Evolutionary conservation across 2,888 invertebrate species (phyloP), one percentile per base, ranked within the genome.

Genomic region (Diogma glabrata): DNA sequence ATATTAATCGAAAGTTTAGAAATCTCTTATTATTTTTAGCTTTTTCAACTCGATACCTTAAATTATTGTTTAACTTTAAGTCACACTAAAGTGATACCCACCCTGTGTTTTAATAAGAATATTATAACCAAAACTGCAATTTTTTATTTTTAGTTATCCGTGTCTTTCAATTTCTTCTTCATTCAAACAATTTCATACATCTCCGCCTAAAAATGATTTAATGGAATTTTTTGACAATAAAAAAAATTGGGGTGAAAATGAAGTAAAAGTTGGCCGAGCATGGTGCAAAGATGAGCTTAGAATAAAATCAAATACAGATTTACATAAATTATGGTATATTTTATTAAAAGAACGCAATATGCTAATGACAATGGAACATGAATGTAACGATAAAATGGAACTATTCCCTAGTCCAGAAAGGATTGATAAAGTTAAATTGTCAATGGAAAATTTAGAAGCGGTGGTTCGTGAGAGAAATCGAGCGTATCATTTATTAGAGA

Each of bases 291-390:
- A 94, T 56, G 99, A 99, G 68, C 72, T 99, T 17, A 76, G 99
- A 61, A 79, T 96, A 47, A 99, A 97, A 70, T 92, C 92, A 46
- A 97, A 95, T 66, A 75, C 81, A 48, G 99, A 99, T 70, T 75
- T 99, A 52, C 99, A 99, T 67, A 95, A 97, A 72, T 72, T 99
- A 53, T 99, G 99, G 97, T 95, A 76, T 63, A 63, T 79, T 14
- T 72, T 99, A 52, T 70, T 96, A 50, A 99, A 97, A 72, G 99
- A 99, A 71, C 77, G 84, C 51, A 99, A 99, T 67, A 96, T 97
- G 96, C 73, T 99, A 16, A 70, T 91, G 56, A 96, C 97, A 2
- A 95, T 97, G 96, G 90, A 95, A 70, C 79, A 89, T 55, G 86
- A 84, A 66, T 78, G 80, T 68, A 80, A 82, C 48, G 69, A 77